Base-by-base conservation (phyloP, 2,888 invertebrate species). In the Patella pellucida region DNA sequence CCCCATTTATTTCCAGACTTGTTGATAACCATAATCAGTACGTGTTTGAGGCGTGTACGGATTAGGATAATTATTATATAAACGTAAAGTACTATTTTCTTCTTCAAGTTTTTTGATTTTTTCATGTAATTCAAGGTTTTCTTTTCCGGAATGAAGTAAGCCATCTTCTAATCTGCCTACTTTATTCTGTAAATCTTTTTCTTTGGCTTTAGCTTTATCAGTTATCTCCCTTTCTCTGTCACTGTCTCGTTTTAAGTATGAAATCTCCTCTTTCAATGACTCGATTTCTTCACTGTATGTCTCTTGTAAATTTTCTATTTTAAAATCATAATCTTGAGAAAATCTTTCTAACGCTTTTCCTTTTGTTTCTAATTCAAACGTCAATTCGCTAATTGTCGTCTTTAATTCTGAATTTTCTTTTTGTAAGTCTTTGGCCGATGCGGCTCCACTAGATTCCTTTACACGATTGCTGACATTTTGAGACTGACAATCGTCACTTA, bases 81-180 rank as follows among this genome's bases (percentile, higher is more conserved):
- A 41, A 62, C 62, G 62, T 23, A 62, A 62, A 62, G 19, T 62
- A 19, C 23, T 23, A 62, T 62, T 62, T 62, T 62, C 62, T 62
- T 62, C 62, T 23, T 19, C 23, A 23, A 62, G 23, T 62, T 23
- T 12, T 23, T 62, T 62, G 19, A 62, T 11, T 62, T 62, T 62
- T 23, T 62, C 62, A 3, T 62, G 19, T 23, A 62, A 62, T 11
- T 62, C 62, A 12, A 62, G 23, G 23, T 62, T 62, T 23, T 62
- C 62, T 62, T 62, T 62, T 23, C 62, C 62, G 23, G 62, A 62
- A 62, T 62, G 62, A 19, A 62, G 23, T 23, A 62, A 62, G 23
- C 62, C 23, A 23, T 62, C 62, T 14, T 62, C 62, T 0, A 62
- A 23, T 62, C 62, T n/a, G 23, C 62, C 19, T 23, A 62, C 62